Base-by-base conservation (phyloP, 1,140 invertebrate genomes). In the Bicyclus anynana region DNA sequence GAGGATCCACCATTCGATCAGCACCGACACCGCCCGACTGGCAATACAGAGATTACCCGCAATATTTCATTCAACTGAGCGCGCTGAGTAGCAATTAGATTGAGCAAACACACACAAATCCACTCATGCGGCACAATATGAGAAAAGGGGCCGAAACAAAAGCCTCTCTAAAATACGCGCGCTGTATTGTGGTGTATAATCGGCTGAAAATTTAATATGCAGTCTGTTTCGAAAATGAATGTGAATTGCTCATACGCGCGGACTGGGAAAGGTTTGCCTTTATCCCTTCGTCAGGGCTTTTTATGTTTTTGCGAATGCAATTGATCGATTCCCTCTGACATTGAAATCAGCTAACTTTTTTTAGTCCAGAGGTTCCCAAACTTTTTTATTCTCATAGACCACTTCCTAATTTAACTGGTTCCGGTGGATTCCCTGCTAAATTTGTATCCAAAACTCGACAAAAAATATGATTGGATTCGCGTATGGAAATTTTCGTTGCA, bases 21-120 rank as follows among this genome's bases (percentile, higher is more conserved):
- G 23, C 23, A 23, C 23, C n/a, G n/a, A n/a, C n/a, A n/a, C n/a
- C n/a, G n/a, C n/a, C 5, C 27, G 10, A 29, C 29, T 33, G 29
- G 29, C 37, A 40, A 40, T 14, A 40, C 37, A 14, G 5, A 5
- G 10, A 20, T 44, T 44, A 17, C 16, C 40, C 20, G 44, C 69
- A 72, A 69, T 76, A 77, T 80, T 78, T 67, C 72, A 16, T 44
- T 44, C 40, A 4, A 69, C 72, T 77, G 80, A 80, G 80, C 80
- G 69, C 71, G 71, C 77, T 82, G 80, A 80, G 73, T 80, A 82
- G 77, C 81, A 84, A 84, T 84, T 82, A 84, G 75, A 84, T 84
- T 77, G 74, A 71, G 74, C 79, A 82, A 82, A 44, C 40, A 44
- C 40, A 84, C 79, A 65, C 38, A 56, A 17, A 80, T 67, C 74